Conservation (phyloP, 2,888 invertebrate genomes). For the Leptogaster cylindrica region DNA sequence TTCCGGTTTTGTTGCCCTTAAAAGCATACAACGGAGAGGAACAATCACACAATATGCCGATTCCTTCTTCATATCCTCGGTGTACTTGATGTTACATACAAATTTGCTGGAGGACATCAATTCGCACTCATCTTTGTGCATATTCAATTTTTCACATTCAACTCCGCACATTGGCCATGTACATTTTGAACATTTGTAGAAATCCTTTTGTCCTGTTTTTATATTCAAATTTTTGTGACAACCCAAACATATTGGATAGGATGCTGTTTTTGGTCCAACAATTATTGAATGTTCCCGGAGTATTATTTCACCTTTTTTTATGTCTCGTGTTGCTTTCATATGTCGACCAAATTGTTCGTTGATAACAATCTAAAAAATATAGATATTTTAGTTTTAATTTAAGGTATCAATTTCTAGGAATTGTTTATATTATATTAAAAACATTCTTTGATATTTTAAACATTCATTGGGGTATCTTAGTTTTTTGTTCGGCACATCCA, state of each 20-base stretch:
- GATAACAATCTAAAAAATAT: constrained; percentile 64
- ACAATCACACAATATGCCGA: constrained; percentile 73
- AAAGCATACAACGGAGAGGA: constrained; percentile 69
- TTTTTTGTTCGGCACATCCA: no score
- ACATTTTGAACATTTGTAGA: constrained; percentile 68
- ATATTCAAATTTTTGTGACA: constrained; percentile 65
- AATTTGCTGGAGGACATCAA: constrained; percentile 68
- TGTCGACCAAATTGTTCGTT: constrained; percentile 65
- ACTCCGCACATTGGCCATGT: constrained; percentile 74
- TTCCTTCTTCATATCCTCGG: constrained; percentile 61
- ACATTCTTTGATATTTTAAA: no score
- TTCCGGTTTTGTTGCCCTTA: constrained; percentile 66
- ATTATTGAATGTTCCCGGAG: constrained; percentile 71
- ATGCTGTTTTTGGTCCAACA: constrained; percentile 71
- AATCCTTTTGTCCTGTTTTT: constrained; percentile 57
- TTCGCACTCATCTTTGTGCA: constrained; percentile 69
- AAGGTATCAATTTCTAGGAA: not conserved
- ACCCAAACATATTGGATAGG: constrained; percentile 68
- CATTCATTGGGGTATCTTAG: no score
- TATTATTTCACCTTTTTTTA: constrained; percentile 72
- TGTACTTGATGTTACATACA: constrained; percentile 65
- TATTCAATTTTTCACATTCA: constrained; percentile 65
- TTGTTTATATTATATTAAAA: not conserved
- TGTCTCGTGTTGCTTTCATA: constrained; percentile 71
- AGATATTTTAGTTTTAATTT: constrained; percentile 10